Evolutionary conservation across 2,888 invertebrate species (phyloP), one percentile per base, ranked within the genome.

Genomic region (Holacanthella duospinosa): DNA sequence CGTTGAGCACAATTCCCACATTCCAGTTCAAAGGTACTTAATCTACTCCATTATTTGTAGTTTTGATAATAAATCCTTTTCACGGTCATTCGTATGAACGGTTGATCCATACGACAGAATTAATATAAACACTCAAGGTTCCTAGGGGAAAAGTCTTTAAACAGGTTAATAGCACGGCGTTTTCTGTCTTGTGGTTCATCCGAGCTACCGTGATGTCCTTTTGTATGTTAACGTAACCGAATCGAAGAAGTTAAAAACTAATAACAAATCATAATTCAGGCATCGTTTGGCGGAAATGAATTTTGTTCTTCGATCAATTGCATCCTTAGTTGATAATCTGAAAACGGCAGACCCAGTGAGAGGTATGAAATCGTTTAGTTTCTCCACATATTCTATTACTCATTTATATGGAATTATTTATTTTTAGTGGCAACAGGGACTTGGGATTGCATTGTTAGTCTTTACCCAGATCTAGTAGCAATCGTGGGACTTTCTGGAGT

Each of bases 281-380:
- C 92, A 93, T 76, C 84, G 94, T 67, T 81, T 95, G 67, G 92
- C 94, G 2, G 95, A 96, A 80, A 93, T 96, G 78, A 92, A 93
- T 58, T 95, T 95, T 78, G 95, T 95, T 28, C 78, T 96, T 61
- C 93, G 94, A 78, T 95, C 95, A 61, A 86, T 95, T 62, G 90
- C 93, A 36, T 94, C 95, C 0, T 81, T 96, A 54, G 86, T 94
- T 4, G 85, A 89, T 59, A 92, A 94, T 2, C 85, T 96, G 82
- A 93, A 94, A 78, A 91, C 89, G 75, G 93, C 93, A 44, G 89
- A 93, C 24, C 82, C 86, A 59, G 86, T 86, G 61, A 92, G 92
- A 82, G 86, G 88, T 88, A 80, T 75, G 67, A 67, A 60, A 53
- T 61, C 19, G 1, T 29, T 29, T 27, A 54, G 2, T 56, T 54